A percentile compares a stretch with the other conserved stretches of the same genome.
Evolutionary conservation across 1,140 invertebrate genomes (phyloP).

Genomic region (Ostrea edulis): DNA sequence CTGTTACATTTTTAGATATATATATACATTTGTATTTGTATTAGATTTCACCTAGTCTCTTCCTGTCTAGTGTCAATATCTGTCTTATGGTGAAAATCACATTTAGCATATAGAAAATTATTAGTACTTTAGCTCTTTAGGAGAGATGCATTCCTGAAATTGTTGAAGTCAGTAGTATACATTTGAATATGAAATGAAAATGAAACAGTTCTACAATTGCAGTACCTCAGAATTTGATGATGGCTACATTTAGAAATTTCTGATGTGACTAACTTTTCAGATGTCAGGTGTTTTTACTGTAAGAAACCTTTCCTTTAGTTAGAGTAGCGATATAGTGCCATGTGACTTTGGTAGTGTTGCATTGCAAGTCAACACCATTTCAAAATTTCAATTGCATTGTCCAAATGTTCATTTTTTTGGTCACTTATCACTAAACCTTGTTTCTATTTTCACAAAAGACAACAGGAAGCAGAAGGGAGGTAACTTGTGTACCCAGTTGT

Average conservation of each 20-base stretch:
- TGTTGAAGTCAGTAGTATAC: background rate
- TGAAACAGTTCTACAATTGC: background rate
- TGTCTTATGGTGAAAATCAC: background rate
- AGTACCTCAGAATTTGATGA: too few species aligned
- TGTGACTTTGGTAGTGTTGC: constrained; percentile 5
- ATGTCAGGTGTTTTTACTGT: constrained; percentile 55
- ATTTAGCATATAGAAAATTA: background rate
- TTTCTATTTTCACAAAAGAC: constrained; percentile 19
- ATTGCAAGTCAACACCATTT: background rate
- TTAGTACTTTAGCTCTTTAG: background rate
- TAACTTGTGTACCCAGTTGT: constrained; percentile 5
- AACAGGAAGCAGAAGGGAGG: background rate
- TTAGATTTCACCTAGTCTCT: too few species aligned
- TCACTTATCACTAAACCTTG: background rate
- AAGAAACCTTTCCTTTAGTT: background rate
- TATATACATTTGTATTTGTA: too few species aligned
- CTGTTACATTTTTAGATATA: background rate
- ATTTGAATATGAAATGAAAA: background rate
- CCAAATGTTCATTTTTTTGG: background rate
- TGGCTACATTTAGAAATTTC: too few species aligned
- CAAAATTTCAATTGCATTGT: background rate
- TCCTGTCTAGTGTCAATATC: too few species aligned
- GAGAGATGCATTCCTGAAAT: background rate
- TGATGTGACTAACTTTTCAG: constrained; percentile 49
- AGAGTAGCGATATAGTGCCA: constrained; percentile 2